These are phyloP conservation scores for Cladopsammia gracilis DNA, from an alignment of 64 coral and sea anemone genomes.

Conservation along the genomic window DNA sequence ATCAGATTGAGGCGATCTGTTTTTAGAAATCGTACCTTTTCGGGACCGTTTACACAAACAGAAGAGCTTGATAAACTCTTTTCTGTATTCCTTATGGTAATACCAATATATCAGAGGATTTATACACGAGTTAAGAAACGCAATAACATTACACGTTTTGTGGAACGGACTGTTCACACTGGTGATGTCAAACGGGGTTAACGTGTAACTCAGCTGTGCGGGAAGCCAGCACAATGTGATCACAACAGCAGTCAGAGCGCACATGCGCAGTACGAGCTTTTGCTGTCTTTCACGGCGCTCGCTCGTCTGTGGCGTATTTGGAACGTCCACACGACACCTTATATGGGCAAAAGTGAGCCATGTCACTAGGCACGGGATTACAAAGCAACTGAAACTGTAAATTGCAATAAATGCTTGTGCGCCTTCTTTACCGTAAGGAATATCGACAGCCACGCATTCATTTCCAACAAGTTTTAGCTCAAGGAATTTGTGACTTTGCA, in stretches of 20 bases:
- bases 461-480: not conserved
- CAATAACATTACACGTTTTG: not conserved
- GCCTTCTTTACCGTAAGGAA: slow-evolving; percentile 14
- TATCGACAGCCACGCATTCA: not conserved
- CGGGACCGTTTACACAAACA: not conserved
- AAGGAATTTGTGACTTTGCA: slow-evolving; percentile 30
- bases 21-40: not conserved
- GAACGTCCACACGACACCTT: not conserved
- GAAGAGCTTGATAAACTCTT: not conserved
- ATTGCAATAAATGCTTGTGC: slow-evolving; percentile 8
- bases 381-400: not conserved
- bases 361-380: not conserved
- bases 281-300: not conserved
- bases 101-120: slow-evolving; percentile 46
- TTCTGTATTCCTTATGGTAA: slow-evolving; percentile 24
- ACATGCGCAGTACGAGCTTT: not conserved
- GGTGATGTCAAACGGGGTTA: slow-evolving; percentile 23
- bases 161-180: not conserved
- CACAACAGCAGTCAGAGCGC: slow-evolving; percentile 20
- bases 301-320: not conserved
- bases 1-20: not conserved
- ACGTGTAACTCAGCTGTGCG: slow-evolving; percentile 35
- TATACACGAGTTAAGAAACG: slow-evolving; percentile 28
- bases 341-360: slow-evolving; percentile 31
- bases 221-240: slow-evolving; percentile 14